Percentiles rank a stretch among this genome's conserved stretches.
Conservation (phyloP, 2,113 vertebrate species). For the Gopherus evgoodei region DNA sequence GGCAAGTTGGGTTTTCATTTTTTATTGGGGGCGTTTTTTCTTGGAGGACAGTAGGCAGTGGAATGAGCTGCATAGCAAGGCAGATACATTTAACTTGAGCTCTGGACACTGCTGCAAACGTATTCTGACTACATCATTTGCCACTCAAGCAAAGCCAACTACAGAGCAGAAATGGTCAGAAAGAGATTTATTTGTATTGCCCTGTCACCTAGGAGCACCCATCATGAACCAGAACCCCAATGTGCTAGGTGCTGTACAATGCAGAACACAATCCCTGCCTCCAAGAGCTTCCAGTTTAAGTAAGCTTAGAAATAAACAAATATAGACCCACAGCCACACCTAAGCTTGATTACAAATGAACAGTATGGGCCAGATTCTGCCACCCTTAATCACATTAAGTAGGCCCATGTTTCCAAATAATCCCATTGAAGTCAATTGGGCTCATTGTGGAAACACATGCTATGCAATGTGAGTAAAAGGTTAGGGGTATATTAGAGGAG, state of each 20-base stretch:
- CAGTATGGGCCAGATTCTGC: rapidly evolving
- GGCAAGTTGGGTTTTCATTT: background rate
- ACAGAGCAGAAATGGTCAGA: conserved; percentile 20
- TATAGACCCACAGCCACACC: background rate
- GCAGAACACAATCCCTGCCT: background rate
- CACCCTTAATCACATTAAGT: background rate
- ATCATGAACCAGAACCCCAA: background rate
- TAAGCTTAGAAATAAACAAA: background rate
- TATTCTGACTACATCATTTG: background rate
- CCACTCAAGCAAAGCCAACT: background rate
- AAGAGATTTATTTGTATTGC: background rate
- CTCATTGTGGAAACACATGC: background rate
- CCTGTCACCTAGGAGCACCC: background rate
- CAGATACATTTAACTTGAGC: background rate
- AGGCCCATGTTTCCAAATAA: rapidly evolving
- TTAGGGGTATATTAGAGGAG: too few relatives aligned
- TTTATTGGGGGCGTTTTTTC: too few relatives aligned
- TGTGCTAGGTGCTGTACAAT: background rate
- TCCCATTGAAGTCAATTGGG: background rate
- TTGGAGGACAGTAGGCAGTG: background rate
- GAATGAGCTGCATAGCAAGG: background rate
- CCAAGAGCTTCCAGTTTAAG: background rate
- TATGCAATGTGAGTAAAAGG: background rate
- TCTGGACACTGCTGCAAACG: background rate
- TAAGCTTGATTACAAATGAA: background rate